Conservation (phyloP, 2,888 invertebrate genomes). For the Candidula unifasciata region DNA sequence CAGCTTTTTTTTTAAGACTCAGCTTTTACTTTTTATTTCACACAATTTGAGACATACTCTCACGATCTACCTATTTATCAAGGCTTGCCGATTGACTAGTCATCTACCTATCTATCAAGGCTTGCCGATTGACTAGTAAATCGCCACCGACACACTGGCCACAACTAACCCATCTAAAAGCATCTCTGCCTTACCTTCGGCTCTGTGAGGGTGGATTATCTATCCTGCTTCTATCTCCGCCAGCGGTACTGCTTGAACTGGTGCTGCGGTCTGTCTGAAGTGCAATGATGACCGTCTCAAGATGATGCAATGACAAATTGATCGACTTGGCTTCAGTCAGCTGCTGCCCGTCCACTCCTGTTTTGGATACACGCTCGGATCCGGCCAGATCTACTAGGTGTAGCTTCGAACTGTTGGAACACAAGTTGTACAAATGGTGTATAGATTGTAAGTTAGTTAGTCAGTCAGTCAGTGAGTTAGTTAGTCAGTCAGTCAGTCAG, state of each 20-base stretch:
- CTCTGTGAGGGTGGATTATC: slow-evolving; percentile 27
- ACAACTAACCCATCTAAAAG: neutral
- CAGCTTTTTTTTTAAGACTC: too few relatives aligned
- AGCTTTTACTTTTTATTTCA: too few relatives aligned
- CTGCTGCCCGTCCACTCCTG: slow-evolving; percentile 72
- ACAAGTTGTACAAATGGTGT: neutral
- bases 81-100: too few relatives aligned
- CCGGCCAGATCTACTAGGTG: slow-evolving; percentile 76
- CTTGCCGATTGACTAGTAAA: too few relatives aligned
- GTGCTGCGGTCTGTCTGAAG: slow-evolving; percentile 63
- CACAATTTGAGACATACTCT: too few relatives aligned
- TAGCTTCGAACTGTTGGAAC: slow-evolving; percentile 70
- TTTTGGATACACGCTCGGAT: slow-evolving; percentile 75
- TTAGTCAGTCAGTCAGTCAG: too few relatives aligned
- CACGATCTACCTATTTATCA: too few relatives aligned
- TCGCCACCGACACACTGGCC: too few relatives aligned
- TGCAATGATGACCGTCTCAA: slow-evolving; percentile 75
- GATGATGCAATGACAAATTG: slow-evolving; percentile 75
- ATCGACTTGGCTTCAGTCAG: slow-evolving; percentile 75
- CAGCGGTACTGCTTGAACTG: slow-evolving; percentile 15
- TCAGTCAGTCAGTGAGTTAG: too few relatives aligned
- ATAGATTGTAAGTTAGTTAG: too few relatives aligned
- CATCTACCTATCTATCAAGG: too few relatives aligned
- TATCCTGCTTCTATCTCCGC: slow-evolving; percentile 24
- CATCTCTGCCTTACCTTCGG: slow-evolving; percentile 22